Evolutionary conservation across 2,797 vertebrate genomes (phyloP), one percentile per base, ranked within the genome.

Genomic region (Esox lucius): DNA sequence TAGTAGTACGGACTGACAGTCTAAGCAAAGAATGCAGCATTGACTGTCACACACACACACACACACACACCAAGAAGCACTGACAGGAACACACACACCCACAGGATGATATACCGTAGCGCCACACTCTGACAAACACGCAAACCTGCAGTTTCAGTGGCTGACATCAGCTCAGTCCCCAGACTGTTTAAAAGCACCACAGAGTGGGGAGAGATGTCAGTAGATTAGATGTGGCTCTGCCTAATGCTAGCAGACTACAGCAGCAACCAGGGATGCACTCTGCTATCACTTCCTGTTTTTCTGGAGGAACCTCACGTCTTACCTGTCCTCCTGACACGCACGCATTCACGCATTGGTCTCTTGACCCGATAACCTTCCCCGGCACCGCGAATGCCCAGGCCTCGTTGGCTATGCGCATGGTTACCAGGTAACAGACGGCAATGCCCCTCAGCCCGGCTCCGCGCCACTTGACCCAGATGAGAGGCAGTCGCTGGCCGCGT

Each of bases 121-220:
- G 15, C 24, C n/a, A 28, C n/a, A 67, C 16, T 16, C 59, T 80
- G 71, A 81, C 82, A 81, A 73, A 70, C 39, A 75, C 66, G 78
- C 53, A 62, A 56, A 83, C 68, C 61, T 70, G 33, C 73, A 66
- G 46, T 46, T 39, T 56, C 42, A 75, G 65, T 56, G 51, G 69
- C 65, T 56, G 51, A 69, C 51, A 80, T 75, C 71, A 68, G 82
- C 79, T 78, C 74, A 79, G 56, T 81, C 77, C 77, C 74, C 72
- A 77, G 77, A 79, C 82, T 80, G 46, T 74, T 35, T n/a, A 24
- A 62, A 35, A 35, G 35, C 39, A 72, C 19, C 31, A 26, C 22
- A 26, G 62, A 26, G 22, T 16, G 62, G 26, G 61, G 62, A 31
- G 62, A n/a, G 28, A 65, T 28, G 22, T 12, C 24, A 65, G 9